Evolutionary conservation across 2,888 invertebrate species (phyloP).

Genomic region (Lamellibrachia columna): DNA sequence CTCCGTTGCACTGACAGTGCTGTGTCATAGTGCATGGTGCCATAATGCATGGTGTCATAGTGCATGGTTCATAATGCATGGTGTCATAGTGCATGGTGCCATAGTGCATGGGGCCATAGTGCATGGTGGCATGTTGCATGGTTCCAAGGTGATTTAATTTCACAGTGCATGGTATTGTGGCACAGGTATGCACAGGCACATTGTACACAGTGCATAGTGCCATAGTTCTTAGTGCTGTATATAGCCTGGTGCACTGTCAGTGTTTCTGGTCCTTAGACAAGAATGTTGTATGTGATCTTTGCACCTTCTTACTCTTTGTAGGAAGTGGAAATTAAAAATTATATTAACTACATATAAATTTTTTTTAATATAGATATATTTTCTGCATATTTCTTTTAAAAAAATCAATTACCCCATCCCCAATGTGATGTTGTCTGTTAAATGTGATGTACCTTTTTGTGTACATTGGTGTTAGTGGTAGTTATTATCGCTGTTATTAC

Average conservation of each 20-base stretch:
- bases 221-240: conserved; percentile 11
- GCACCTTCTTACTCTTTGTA: neutral
- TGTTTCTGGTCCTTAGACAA: neutral
- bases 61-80: neutral
- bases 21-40: neutral
- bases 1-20: neutral
- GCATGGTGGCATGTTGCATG: neutral
- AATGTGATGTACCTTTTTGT: neutral
- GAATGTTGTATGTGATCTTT: neutral
- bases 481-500: neutral
- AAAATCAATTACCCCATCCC: too few species aligned
- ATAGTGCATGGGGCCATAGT: neutral
- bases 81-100: neutral
- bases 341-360: neutral
- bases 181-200: too few species aligned
- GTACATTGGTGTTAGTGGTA: neutral
- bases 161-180: too few species aligned
- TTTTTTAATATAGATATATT: neutral
- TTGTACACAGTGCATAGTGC: neutral
- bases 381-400: too few species aligned
- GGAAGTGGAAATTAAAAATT: neutral
- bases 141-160: too few species aligned
- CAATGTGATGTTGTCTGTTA: neutral
- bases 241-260: neutral
- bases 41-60: neutral